Conservation (phyloP, 2,888 invertebrate genomes). For the Drosophila mayaguana region DNA sequence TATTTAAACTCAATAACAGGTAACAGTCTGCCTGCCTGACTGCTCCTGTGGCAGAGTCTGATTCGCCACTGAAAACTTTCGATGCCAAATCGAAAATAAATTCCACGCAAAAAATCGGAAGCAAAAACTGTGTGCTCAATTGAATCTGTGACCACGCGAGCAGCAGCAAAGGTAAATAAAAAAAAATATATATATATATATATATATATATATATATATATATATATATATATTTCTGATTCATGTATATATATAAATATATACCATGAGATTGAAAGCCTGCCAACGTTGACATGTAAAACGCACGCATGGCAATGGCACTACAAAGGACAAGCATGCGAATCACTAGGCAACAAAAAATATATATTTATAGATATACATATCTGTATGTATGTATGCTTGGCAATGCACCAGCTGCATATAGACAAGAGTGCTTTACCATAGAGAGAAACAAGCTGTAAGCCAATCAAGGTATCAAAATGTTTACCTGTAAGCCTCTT, state of each 20-base stretch:
- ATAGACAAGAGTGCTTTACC: not conserved
- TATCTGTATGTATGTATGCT: not conserved
- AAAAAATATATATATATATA: not conserved
- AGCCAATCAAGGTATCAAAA: slow-evolving; percentile 14
- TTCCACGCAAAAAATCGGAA: slow-evolving; percentile 20
- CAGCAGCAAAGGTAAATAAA: slow-evolving; percentile 10
- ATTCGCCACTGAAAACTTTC: slow-evolving; percentile 9
- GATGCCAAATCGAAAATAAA: slow-evolving; percentile 42
- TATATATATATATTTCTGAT: not conserved
- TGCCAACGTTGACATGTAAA: not conserved
- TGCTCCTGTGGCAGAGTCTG: not conserved
- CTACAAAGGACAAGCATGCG: slow-evolving; percentile 6
- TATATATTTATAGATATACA: not conserved
- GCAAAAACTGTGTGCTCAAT: slow-evolving; percentile 41
- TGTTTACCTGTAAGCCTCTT: not conserved
- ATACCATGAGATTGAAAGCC: not conserved
- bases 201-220: not conserved
- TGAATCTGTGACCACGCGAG: slow-evolving; percentile 35
- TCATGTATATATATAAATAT: not conserved
- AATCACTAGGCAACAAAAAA: not conserved
- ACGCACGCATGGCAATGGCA: not conserved
- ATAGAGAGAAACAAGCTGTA: not conserved
- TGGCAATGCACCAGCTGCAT: not conserved
- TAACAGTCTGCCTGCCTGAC: not conserved
- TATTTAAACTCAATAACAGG: slow-evolving; percentile 53